These are phyloP conservation scores for Diceros bicornis DNA, from an alignment of 2,797 vertebrate genomes.

Conservation along the genomic window DNA sequence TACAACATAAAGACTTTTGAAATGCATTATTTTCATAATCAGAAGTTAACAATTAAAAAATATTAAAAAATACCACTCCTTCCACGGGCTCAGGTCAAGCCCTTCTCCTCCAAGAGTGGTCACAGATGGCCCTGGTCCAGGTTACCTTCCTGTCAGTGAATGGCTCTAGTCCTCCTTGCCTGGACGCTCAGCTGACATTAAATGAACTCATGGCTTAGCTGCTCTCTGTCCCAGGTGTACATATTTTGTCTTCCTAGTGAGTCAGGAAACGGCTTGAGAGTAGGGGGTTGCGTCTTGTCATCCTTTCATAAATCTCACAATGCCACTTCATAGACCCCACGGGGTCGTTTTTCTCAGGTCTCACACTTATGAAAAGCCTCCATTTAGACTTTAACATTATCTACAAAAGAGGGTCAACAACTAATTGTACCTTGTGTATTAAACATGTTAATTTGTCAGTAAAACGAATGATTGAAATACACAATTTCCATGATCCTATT, in stretches of 20 bases:
- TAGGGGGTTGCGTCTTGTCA: not conserved
- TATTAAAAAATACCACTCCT: not conserved
- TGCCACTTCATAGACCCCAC: not conserved
- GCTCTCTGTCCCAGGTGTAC: not conserved
- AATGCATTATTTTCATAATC: slow-evolving; percentile 42
- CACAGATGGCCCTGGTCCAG: not conserved
- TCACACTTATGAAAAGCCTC: not conserved
- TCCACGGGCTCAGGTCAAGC: not conserved
- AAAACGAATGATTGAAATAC: not conserved
- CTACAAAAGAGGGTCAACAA: not conserved
- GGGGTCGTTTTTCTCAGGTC: not conserved
- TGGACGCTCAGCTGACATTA: not conserved
- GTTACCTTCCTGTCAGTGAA: not conserved
- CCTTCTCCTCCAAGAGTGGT: not conserved
- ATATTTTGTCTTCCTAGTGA: not conserved
- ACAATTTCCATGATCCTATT: not conserved
- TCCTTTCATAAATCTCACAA: not conserved
- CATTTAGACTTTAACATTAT: not conserved
- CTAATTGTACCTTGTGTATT: not conserved
- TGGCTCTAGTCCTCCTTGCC: not conserved
- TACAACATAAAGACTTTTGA: not conserved
- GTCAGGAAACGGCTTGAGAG: not conserved
- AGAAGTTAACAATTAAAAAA: slow-evolving; percentile 24
- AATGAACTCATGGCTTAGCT: not conserved
- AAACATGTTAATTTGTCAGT: not conserved